phyloP scores from a whole-genome alignment of 2,888 invertebrate genomes.

The Fragum whitleyi region DNA sequence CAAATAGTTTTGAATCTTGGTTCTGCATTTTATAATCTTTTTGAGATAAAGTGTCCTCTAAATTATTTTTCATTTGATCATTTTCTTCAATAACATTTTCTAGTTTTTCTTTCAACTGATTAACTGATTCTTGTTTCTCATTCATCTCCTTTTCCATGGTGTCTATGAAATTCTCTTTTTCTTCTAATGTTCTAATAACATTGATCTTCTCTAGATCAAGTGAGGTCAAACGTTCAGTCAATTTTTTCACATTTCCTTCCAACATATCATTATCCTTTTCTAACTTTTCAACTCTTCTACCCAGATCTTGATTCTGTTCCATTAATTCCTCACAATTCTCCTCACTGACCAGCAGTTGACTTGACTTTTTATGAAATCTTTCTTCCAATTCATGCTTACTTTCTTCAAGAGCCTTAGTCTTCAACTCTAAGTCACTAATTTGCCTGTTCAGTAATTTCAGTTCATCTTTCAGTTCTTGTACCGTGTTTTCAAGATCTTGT shows the following conservation, averaged over 20 bases:
- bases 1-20: neutral
- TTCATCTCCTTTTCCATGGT: conserved; percentile 41
- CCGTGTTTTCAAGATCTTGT: conserved; percentile 1
- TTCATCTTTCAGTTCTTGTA: conserved; percentile 11
- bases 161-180: conserved; percentile 52
- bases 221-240: conserved; percentile 55
- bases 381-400: conserved; percentile 51
- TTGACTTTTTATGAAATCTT: conserved; percentile 51
- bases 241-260: conserved; percentile 33
- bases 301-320: conserved; percentile 39
- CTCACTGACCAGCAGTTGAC: conserved; percentile 56
- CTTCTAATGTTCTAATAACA: conserved; percentile 40
- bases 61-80: neutral
- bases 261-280: conserved; percentile 59
- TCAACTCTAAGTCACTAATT: neutral
- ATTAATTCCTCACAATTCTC: conserved; percentile 54
- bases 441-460: neutral
- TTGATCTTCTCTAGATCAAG: conserved; percentile 55
- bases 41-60: conserved; percentile 19
- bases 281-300: conserved; percentile 46
- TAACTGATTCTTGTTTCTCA: conserved; percentile 35
- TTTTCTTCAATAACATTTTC: conserved; percentile 23
- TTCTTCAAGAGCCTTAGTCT: conserved; percentile 31
- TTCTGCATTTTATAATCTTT: neutral
- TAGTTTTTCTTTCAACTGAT: conserved; percentile 49